These are phyloP conservation scores for Lampris megalopsis DNA, from an alignment of 2,113 vertebrate species.

Conservation along the genomic window DNA sequence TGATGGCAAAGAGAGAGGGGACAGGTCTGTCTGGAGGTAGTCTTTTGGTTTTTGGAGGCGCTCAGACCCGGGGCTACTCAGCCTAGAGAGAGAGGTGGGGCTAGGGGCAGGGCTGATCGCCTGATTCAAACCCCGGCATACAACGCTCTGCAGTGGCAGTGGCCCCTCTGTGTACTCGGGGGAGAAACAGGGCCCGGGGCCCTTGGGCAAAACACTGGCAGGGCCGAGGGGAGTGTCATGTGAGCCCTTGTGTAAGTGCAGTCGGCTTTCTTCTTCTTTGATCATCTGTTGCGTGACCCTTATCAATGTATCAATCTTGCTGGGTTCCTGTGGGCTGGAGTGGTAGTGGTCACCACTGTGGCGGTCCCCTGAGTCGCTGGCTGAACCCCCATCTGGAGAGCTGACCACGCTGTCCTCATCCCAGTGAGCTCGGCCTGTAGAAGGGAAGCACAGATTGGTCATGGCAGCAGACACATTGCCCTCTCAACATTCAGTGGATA, in stretches of 20 bases:
- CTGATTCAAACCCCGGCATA: slow-evolving; percentile 83
- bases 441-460: slow-evolving; percentile 13
- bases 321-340: slow-evolving; percentile 90
- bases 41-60: slow-evolving; percentile 91
- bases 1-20: slow-evolving; percentile 83
- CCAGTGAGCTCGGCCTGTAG: slow-evolving; percentile 91
- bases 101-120: slow-evolving; percentile 88
- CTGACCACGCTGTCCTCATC: slow-evolving; percentile 95
- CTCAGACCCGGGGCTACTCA: slow-evolving; percentile 91
- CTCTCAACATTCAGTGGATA: not conserved
- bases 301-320: slow-evolving; percentile 95
- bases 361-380: slow-evolving; percentile 93
- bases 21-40: slow-evolving; percentile 89
- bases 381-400: slow-evolving; percentile 94
- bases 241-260: slow-evolving; percentile 85
- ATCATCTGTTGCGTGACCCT: slow-evolving; percentile 98
- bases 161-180: slow-evolving; percentile 85
- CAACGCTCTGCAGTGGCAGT: slow-evolving; percentile 81
- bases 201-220: slow-evolving; percentile 89
- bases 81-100: slow-evolving; percentile 88
- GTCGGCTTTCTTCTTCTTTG: slow-evolving; percentile 94
- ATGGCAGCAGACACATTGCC: not conserved
- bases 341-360: slow-evolving; percentile 88
- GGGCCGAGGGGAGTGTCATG: slow-evolving; percentile 81
- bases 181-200: slow-evolving; percentile 85